Base-by-base conservation (phyloP, 92 coral and sea anemone genomes). In the Phenganax subtilis region DNA sequence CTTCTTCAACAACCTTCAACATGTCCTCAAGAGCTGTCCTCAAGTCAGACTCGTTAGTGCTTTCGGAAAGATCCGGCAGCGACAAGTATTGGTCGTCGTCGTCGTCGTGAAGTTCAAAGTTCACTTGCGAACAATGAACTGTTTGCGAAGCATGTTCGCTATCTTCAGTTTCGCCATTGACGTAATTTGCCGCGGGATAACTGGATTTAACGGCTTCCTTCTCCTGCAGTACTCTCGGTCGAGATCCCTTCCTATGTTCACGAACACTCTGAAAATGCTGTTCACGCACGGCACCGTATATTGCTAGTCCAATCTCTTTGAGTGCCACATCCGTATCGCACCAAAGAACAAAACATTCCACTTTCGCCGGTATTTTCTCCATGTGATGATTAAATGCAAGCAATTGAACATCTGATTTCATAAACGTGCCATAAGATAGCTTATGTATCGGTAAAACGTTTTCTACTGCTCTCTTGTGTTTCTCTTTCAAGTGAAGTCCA, bases 311-410 rank as follows among this genome's bases (percentile, higher is more conserved):
- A 54, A 94, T 92, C 27, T 92, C 84, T 20, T 87, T 90, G 37
- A 92, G 92, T 74, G 87, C 87, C 51, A 92, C 96, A 59, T 88
- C 97, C 59, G 83, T 85, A 20, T 87, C 91, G 75, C 98, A 94
- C 60, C 85, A 76, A 6, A 94, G 91, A 10, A 96, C 98, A 51
- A 92, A 96, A 37, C 98, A 94, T 75, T 94, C 98, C 54, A 92
- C 91, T 76, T 87, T 84, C 37, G 86, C 75, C 0, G 97, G 91
- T 59, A 88, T 84, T 79, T 89, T 90, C 51, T 91, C 85, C 65
- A 89, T 81, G 71, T 94, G 98, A 77, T 94, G 97, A 87, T 94
- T 94, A 77, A 94, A 92, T 12, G 97, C 98, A 71, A 94, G 90
- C 75, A 94, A 86, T 31, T 86, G 84, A 16, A 88, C 66, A 55